Base-by-base conservation (phyloP, 1,140 invertebrate genomes). In the Philotrypesis tridentata region DNA sequence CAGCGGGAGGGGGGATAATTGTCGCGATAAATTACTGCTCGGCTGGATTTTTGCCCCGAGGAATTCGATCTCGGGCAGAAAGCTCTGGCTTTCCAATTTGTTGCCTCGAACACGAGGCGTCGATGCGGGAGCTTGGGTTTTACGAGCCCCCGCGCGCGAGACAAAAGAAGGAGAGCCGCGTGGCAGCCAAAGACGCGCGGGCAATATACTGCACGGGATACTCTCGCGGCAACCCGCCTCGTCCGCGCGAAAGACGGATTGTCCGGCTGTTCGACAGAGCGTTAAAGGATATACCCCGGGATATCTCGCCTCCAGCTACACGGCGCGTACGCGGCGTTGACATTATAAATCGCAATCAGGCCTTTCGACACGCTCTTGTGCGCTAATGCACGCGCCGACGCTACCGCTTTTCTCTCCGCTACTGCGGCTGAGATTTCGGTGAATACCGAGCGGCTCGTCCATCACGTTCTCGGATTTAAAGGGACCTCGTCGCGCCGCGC, bases 341-440 rank as follows among this genome's bases (percentile, higher is more conserved):
- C 80, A 82, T 82, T 82, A 82, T 76, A 82, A 82, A 82, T 82
- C 48, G 73, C 73, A 82, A 82, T 82, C 65, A 82, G 61, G 5
- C 40, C 80, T 82, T 82, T 82, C 72, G 72, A 75, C 17, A 37
- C 72, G 79, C 60, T 73, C 55, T 65, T 67, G 71, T 60, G 55
- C 14, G 55, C 55, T 3, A 60, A 14, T n/a, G n/a, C 12, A 73
- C 2, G 29, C 17, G n/a, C 25, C 8, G 17, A 9, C 17, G 14
- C 37, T 5, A 9, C 33, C 9, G 9, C 33, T 37, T 37, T 37
- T 3, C 33, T 37, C 33, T 37, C 33, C 33, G 33, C 9, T 37
- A 12, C 67, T 17, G 17, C n/a, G n/a, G n/a, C 33, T 2, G 60
- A 37, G 27, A 14, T 77, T 43, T 25, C 23, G 37, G 12, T 48